Evolutionary conservation across 2,113 vertebrate genomes (phyloP).

Genomic region (Symphodus melops): DNA sequence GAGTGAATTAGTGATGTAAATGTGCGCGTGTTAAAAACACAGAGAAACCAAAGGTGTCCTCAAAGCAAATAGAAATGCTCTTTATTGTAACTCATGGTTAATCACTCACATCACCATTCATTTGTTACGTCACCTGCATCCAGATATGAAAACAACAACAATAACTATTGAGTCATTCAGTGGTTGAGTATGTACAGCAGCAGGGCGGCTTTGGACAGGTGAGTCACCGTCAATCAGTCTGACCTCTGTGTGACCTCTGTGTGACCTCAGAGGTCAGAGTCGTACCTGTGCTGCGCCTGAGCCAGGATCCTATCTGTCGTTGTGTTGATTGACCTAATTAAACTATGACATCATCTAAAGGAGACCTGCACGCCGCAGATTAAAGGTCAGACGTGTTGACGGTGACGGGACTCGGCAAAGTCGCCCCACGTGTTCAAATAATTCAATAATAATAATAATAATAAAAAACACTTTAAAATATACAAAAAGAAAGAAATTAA

Average conservation of each 20-base stretch:
- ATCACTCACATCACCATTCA: conserved; percentile 58
- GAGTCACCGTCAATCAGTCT: background rate
- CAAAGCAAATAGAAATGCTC: conserved; percentile 57
- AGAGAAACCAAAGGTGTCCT: background rate
- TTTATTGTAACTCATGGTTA: conserved; percentile 69
- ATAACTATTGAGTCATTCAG: conserved; percentile 25
- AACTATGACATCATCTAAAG: conserved; percentile 38
- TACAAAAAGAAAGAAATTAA: conserved; percentile 38
- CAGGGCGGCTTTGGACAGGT: conserved; percentile 1
- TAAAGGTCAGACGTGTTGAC: background rate
- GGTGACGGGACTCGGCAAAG: background rate
- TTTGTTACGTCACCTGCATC: conserved; percentile 61
- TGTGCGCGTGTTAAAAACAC: background rate
- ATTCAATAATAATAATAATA: no score
- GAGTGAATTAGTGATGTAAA: no score
- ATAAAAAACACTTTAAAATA: conserved; percentile 52
- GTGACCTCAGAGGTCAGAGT: background rate
- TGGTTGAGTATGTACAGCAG: conserved; percentile 51
- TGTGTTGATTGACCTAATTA: background rate
- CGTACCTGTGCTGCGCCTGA: no score
- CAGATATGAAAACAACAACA: conserved; percentile 51
- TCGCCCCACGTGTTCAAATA: conserved; percentile 8
- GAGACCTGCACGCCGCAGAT: background rate
- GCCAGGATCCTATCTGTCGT: background rate
- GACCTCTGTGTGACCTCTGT: conserved; percentile 17